Percentiles rank a stretch among this genome's conserved stretches.
Evolutionary conservation across 2,797 vertebrate genomes (phyloP).

Genomic region (Picus viridis): DNA sequence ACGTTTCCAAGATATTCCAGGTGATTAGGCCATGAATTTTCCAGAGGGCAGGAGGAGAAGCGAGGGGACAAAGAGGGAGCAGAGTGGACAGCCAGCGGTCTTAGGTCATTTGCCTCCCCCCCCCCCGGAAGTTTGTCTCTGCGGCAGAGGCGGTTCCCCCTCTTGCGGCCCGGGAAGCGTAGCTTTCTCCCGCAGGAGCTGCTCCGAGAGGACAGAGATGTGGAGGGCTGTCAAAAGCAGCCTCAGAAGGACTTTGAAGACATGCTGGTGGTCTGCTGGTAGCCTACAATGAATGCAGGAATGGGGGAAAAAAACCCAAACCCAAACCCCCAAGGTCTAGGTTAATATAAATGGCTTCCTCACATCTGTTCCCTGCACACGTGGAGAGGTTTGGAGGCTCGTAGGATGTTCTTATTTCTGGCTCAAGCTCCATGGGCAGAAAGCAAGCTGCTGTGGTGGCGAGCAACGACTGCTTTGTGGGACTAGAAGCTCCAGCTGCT

Average conservation of each 20-base stretch:
- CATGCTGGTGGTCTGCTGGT: background rate
- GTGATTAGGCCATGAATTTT: constrained; percentile 79
- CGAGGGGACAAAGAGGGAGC: constrained; percentile 20
- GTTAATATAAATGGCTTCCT: background rate
- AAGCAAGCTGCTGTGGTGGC: constrained; percentile 12
- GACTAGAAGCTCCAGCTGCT: background rate
- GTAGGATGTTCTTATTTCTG: constrained; percentile 45
- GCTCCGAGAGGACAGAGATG: background rate
- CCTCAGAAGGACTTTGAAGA: background rate
- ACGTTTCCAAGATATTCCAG: constrained; percentile 97
- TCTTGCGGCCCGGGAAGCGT: background rate
- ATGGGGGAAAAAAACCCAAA: background rate
- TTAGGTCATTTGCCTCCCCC: background rate
- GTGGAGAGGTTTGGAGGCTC: background rate
- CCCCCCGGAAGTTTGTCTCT: background rate
- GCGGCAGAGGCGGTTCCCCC: accelerated
- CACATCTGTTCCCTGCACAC: background rate
- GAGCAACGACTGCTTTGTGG: background rate
- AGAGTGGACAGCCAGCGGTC: background rate
- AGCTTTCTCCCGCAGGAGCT: background rate
- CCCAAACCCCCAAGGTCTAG: background rate
- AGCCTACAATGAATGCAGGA: background rate
- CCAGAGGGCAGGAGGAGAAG: constrained; percentile 1
- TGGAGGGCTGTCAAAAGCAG: background rate
- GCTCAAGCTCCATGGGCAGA: background rate